Conservation (phyloP, 2,888 invertebrate genomes). For the Buathra laborator region DNA sequence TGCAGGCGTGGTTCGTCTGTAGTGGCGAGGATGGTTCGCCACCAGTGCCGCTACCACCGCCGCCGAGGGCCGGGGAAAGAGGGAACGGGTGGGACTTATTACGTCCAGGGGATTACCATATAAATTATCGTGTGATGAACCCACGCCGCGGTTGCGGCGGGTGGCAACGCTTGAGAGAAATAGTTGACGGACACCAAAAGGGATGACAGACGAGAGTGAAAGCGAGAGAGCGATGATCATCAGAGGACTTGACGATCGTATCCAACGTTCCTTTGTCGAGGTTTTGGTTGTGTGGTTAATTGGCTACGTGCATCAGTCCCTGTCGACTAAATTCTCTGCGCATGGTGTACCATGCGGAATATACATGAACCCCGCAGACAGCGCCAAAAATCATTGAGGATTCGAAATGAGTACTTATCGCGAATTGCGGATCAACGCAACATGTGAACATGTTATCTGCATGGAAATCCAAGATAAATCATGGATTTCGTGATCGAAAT, state of each 20-base stretch:
- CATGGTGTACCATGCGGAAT: not conserved
- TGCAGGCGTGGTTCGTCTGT: slow-evolving; percentile 76
- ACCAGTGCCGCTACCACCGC: slow-evolving; percentile 43
- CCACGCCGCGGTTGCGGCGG: slow-evolving; percentile 68
- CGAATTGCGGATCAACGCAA: not conserved
- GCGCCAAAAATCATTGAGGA: not conserved
- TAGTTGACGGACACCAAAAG: slow-evolving; percentile 56
- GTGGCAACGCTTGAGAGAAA: slow-evolving; percentile 69
- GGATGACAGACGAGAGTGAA: slow-evolving; percentile 37
- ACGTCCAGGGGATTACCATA: slow-evolving; percentile 82
- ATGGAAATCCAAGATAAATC: not conserved
- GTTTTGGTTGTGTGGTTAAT: slow-evolving; percentile 81
- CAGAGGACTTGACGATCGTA: slow-evolving; percentile 61
- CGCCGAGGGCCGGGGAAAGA: slow-evolving; percentile 66
- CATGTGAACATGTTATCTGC: not conserved
- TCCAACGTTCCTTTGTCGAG: slow-evolving; percentile 80
- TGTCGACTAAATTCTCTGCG: slow-evolving; percentile 47
- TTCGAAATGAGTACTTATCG: not conserved
- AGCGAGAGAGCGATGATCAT: slow-evolving; percentile 37
- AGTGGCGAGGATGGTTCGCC: slow-evolving; percentile 78
- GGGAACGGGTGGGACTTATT: slow-evolving; percentile 78
- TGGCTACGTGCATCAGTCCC: slow-evolving; percentile 73
- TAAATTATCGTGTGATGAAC: slow-evolving; percentile 83
- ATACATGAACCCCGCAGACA: not conserved
- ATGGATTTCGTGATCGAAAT: not conserved